Base-by-base conservation (phyloP, 2,888 invertebrate genomes). In the Galerucella pusilla region DNA sequence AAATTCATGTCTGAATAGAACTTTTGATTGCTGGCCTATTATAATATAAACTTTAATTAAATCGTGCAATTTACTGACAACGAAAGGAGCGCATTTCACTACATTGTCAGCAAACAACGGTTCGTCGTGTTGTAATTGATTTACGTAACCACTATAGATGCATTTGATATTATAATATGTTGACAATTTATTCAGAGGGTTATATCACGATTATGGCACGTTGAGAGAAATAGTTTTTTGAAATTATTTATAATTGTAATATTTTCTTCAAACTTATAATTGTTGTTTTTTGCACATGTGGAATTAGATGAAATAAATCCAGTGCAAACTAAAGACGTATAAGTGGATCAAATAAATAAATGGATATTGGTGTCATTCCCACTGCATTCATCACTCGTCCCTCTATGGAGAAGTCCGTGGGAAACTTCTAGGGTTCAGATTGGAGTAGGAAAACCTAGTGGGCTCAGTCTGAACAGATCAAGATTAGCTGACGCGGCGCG, bases 31-130 rank as follows among this genome's bases (percentile, higher is more conserved):
- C 57, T 20, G 57, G 20, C 16, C 57, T 57, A 57, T 57, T 57
- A 20, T 20, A 60, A 61, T 49, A 69, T 69, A 69, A 61, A 61
- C 60, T 69, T 61, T 61, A 69, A 69, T 69, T 61, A 69, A 69
- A 61, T 61, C 61, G 61, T 69, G 69, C 69, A 61, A 69, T 69
- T 69, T 69, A 69, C 52, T 49, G 69, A 61, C 61, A 61, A 59
- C 61, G 69, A 69, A 69, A 69, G 69, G 69, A 61, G 60, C 46
- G 61, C 61, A 61, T 69, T 69, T 69, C 61, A 69, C 61, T 69
- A 69, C 61, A 69, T 69, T 69, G 69, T 60, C 61, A 69, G 61
- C 69, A 2, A 5, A 61, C 20, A 35, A 61, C 61, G 60, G 20
- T 69, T 61, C 69, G 61, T 28, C 49, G 69, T 16, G 28, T 25